Evolutionary conservation across 2,797 vertebrate genomes (phyloP), one percentile per base, ranked within the genome.

Genomic region (Urosaurus nigricauda): DNA sequence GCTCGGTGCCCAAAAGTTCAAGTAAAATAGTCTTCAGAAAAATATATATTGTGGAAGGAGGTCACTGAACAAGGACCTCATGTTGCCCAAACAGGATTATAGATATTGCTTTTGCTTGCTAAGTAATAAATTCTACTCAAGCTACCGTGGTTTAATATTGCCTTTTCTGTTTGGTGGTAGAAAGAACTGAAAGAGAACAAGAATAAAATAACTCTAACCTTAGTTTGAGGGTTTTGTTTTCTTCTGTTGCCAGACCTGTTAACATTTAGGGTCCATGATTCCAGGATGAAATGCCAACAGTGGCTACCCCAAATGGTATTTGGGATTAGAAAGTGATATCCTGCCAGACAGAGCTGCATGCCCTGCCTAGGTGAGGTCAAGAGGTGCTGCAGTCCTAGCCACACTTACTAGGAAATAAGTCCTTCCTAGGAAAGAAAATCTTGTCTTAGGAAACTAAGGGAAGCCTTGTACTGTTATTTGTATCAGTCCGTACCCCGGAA

Each of bases 51-150:
- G 0, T 74, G 60, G 68, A 88, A 81, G 58, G 58, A 53, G 81
- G 83, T 75, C 79, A 83, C n/a, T 60, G 71, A 91, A 85, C 58
- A 58, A 82, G 63, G 73, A 83, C 71, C 63, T 68, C 5, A 29
- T 60, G 47, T 51, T 56, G 11, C 63, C 92, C 79, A 93, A 94
- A 88, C 12, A 91, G 40, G 83, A 90, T 92, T 94, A 93, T 89
- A 87, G 60, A 87, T 92, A 73, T 87, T 93, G 87, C 90, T 93
- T 90, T 37, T 88, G 37, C 87, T 85, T 87, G 79, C 40, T 89
- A 87, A 79, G 71, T 92, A 92, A 91, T 93, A 87, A 47, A 90
- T 93, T 95, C 85, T 92, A 68, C 91, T 93, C 68, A 91, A 90
- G 90, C 70, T 75, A 63, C 29, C 40, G 12, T 53, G 83, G 68